phyloP scores from a whole-genome alignment of 2,797 vertebrate genomes.

The Acanthiza pusilla region DNA sequence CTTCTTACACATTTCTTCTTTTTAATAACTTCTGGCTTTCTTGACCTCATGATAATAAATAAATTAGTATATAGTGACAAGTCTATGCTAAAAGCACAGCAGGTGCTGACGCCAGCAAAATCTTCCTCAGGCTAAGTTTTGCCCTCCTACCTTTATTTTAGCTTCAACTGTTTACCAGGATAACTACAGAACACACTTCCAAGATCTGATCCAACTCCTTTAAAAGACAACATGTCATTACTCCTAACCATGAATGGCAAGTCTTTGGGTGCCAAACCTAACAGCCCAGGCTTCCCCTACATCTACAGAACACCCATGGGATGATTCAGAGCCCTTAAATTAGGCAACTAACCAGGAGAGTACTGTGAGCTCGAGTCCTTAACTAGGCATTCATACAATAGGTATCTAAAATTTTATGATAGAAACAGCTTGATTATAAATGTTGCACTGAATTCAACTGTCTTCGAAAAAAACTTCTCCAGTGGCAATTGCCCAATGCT shows the following conservation, averaged over 20 bases:
- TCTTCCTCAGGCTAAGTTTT: background rate
- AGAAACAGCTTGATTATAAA: background rate
- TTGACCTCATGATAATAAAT: background rate
- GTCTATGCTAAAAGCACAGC: background rate
- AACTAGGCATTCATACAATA: background rate
- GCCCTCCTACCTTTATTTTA: background rate
- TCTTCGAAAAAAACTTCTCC: background rate
- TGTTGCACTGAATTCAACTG: background rate
- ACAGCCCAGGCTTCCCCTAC: background rate
- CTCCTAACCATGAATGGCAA: accelerated
- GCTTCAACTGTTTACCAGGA: background rate
- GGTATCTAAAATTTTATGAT: background rate
- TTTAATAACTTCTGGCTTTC: background rate
- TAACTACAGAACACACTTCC: background rate
- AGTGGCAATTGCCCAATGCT: background rate
- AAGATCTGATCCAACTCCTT: background rate
- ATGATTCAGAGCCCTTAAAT: background rate
- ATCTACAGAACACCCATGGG: background rate
- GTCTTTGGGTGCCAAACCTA: background rate
- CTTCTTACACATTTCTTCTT: background rate
- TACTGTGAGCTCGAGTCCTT: background rate
- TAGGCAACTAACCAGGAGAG: background rate
- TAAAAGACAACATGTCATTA: background rate
- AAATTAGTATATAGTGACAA: background rate
- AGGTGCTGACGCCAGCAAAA: background rate